Conservation (phyloP, 35 echinoderm and acorn worm genomes). For the Ophioderma brevispina region DNA sequence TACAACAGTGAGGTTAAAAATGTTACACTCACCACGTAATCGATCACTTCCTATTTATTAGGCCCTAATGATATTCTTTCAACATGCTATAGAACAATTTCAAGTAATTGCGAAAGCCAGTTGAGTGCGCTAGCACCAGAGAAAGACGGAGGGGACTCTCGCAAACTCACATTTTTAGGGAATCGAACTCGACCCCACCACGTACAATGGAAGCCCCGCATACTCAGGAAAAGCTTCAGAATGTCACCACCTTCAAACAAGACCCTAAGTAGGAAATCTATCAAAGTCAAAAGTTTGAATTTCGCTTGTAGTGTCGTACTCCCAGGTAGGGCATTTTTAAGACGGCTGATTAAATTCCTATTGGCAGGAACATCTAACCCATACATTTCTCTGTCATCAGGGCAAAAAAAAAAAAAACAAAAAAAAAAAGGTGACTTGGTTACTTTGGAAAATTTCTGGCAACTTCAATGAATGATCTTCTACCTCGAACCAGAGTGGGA, state of each 20-base stretch:
- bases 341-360: neutral
- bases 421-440: no score
- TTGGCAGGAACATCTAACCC: neutral
- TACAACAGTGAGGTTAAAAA: neutral
- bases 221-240: slow-evolving; percentile 9
- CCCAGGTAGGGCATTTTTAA: no score
- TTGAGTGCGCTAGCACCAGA: neutral
- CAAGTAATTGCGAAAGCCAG: neutral
- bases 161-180: slow-evolving; percentile 13
- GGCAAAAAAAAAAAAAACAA: no score
- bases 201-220: neutral
- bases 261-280: no score
- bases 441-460: neutral
- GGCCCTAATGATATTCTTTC: neutral
- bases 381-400: neutral
- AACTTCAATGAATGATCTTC: no score
- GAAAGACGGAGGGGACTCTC: slow-evolving; percentile 16
- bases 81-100: neutral
- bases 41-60: neutral
- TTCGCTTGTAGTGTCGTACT: no score
- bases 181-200: slow-evolving; percentile 29
- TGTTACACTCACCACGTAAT: neutral
- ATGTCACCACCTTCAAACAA: neutral
- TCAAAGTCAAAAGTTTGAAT: no score
- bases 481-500: no score